Conservation (phyloP, 2,113 vertebrate species). For the Corythornis cristatus region DNA sequence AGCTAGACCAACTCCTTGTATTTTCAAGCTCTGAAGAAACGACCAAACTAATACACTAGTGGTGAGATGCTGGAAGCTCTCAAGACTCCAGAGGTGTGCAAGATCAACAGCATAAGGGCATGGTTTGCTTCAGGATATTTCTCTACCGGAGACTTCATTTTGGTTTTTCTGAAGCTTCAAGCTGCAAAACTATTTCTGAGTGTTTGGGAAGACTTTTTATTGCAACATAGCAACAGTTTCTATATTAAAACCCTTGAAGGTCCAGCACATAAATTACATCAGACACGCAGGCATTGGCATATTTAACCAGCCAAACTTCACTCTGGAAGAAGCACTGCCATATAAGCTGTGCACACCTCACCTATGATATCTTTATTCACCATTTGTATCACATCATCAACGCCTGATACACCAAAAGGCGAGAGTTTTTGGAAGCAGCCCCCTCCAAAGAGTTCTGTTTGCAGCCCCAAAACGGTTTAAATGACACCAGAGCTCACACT, state of each 20-base stretch:
- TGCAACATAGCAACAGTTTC: background rate
- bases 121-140: background rate
- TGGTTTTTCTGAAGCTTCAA: background rate
- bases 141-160: background rate
- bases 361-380: background rate
- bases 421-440: background rate
- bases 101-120: background rate
- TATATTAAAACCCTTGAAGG: background rate
- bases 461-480: background rate
- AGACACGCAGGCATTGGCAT: background rate
- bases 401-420: background rate
- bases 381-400: background rate
- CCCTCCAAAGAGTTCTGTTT: background rate
- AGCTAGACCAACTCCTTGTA: background rate
- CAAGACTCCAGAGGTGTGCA: background rate
- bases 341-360: background rate
- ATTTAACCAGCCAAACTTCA: background rate
- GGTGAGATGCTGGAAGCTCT: background rate
- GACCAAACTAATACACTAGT: background rate
- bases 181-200: background rate
- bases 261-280: background rate
- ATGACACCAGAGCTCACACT: background rate
- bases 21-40: background rate
- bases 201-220: background rate
- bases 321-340: fast-evolving